Percentiles rank a stretch among this genome's conserved stretches.
Evolutionary conservation across 2,113 vertebrate genomes (phyloP).

Genomic region (Madoqua kirkii): DNA sequence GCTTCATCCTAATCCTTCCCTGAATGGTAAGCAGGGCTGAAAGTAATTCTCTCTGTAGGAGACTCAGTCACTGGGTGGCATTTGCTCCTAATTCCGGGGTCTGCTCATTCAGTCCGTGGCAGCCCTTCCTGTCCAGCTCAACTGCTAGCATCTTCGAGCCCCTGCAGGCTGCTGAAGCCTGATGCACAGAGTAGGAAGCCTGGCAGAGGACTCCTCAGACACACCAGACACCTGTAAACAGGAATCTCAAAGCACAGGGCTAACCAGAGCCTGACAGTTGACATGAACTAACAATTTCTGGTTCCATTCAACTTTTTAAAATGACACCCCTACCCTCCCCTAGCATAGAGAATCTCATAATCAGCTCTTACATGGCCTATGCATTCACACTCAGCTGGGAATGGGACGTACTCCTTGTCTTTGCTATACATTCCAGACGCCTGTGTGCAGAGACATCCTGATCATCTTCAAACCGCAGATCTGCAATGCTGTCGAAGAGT

Average conservation of each 20-base stretch:
- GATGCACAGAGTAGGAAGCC: not conserved
- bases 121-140: not conserved
- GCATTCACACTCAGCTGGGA: constrained; percentile 77
- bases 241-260: not conserved
- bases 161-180: not conserved
- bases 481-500: constrained; percentile 83
- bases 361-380: constrained; percentile 78
- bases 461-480: constrained; percentile 81
- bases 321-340: not conserved
- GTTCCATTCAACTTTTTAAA: not conserved
- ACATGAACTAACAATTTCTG: not conserved
- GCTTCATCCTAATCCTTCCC: not conserved
- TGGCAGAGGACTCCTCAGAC: not conserved
- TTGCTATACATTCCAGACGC: constrained; percentile 85
- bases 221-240: not conserved
- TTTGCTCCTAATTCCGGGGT: not conserved
- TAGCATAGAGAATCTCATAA: not conserved
- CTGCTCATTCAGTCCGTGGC: no score
- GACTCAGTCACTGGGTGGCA: not conserved
- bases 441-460: constrained; percentile 58
- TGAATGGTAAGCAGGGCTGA: not conserved
- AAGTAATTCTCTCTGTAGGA: not conserved
- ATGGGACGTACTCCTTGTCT: constrained; percentile 83
- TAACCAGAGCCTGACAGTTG: not conserved
- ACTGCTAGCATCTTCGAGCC: not conserved